phyloP scores from a whole-genome alignment of 2,113 vertebrate species.

The Plectropomus leopardus region DNA sequence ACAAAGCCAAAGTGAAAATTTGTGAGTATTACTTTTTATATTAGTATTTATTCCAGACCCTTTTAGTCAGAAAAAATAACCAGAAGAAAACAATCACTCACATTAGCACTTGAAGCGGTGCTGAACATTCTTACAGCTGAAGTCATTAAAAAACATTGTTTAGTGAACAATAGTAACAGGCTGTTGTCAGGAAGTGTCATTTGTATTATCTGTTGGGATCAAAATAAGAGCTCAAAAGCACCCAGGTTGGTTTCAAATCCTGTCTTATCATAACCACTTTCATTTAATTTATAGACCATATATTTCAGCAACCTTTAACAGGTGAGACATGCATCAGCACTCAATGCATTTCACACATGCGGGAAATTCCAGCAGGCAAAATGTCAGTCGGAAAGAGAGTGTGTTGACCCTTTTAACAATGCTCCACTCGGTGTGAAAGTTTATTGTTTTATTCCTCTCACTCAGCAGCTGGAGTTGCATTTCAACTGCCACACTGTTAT shows the following conservation, averaged over 20 bases:
- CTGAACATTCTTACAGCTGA: neutral
- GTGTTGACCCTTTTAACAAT: slow-evolving; percentile 42
- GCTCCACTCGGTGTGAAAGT: slow-evolving; percentile 38
- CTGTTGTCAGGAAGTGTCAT: neutral
- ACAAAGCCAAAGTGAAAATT: neutral
- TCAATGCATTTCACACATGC: slow-evolving; percentile 2
- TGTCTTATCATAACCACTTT: neutral
- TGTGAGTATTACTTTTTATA: neutral
- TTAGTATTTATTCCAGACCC: neutral
- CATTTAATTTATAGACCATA: neutral
- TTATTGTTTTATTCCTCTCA: slow-evolving; percentile 50
- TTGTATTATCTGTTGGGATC: neutral
- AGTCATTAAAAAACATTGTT: neutral
- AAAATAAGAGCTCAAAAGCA: neutral
- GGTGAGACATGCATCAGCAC: slow-evolving; percentile 13
- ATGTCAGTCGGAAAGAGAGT: slow-evolving; percentile 18
- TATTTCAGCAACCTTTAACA: slow-evolving; percentile 4
- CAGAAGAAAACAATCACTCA: neutral
- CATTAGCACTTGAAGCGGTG: neutral
- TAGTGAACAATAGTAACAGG: slow-evolving; percentile 1
- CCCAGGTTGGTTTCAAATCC: neutral
- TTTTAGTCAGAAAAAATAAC: neutral
- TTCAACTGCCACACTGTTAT: slow-evolving; percentile 4
- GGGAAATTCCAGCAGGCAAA: slow-evolving; percentile 34
- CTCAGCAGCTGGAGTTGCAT: slow-evolving; percentile 15